Percentiles rank a stretch among this genome's conserved stretches.
These are phyloP conservation scores for Metridium senile DNA, from an alignment of 92 coral and sea anemone species.

Conservation along the genomic window DNA sequence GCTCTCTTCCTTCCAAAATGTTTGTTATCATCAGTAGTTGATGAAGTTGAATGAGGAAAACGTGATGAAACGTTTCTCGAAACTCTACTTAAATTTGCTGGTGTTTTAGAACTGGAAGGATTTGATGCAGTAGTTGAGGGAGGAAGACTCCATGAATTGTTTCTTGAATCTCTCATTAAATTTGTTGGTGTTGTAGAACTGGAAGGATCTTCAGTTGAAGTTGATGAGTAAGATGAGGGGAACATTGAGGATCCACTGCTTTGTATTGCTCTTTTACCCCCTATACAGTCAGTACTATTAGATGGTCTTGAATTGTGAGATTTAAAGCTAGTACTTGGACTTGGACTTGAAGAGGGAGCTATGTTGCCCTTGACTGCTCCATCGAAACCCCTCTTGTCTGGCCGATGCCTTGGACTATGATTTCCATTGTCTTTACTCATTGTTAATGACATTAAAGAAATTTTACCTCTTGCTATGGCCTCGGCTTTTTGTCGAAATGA, in stretches of 20 bases:
- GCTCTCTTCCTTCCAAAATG: neutral
- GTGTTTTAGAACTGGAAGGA: no score
- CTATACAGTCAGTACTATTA: neutral
- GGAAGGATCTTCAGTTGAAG: no score
- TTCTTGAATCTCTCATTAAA: neutral
- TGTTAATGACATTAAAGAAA: slow-evolving; percentile 36
- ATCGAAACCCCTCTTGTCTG: slow-evolving; percentile 28
- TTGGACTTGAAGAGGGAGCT: neutral
- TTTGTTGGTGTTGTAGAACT: neutral
- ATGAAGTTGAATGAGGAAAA: no score
- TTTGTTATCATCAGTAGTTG: no score
- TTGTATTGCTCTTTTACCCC: neutral
- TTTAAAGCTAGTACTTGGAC: neutral
- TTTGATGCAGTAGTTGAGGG: no score
- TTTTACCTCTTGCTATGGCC: slow-evolving; percentile 66
- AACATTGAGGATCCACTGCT: neutral
- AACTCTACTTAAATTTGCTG: no score
- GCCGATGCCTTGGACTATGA: neutral
- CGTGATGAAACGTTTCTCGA: no score
- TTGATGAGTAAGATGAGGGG: neutral
- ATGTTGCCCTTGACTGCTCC: neutral
- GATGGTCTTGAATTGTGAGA: neutral
- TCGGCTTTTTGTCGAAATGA: slow-evolving; percentile 59
- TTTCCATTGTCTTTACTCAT: neutral
- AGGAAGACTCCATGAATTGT: neutral